phyloP scores from a whole-genome alignment of 2,888 invertebrate species.

The Drosophila gaucha region DNA sequence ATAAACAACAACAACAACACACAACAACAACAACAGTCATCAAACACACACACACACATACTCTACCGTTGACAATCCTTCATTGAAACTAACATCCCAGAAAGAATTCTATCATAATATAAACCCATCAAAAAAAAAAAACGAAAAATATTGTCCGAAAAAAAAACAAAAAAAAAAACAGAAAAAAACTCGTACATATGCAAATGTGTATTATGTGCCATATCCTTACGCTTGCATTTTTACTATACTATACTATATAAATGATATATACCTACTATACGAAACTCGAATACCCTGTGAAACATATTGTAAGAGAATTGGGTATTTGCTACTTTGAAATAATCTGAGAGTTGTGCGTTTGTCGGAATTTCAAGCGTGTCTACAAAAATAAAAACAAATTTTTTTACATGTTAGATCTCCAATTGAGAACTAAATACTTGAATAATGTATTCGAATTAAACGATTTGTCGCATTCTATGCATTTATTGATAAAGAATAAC shows the following conservation, averaged over 20 bases:
- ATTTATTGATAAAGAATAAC: conserved; percentile 66
- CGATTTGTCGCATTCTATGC: conserved; percentile 76
- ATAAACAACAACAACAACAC: conserved; percentile 27
- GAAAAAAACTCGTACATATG: conserved; percentile 43
- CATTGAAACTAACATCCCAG: conserved; percentile 32
- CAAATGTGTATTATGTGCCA: conserved; percentile 73
- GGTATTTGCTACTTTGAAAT: conserved; percentile 17
- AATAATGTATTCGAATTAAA: conserved; percentile 47
- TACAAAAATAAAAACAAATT: conserved; percentile 21
- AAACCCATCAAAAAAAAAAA: conserved; percentile 13
- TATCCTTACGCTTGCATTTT: conserved; percentile 77
- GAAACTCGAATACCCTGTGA: conserved; percentile 13
- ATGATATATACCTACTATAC: conserved; percentile 30
- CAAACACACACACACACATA: conserved; percentile 26
- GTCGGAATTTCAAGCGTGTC: conserved; percentile 9
- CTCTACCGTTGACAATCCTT: conserved; percentile 69
- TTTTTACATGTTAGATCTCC: conserved; percentile 34
- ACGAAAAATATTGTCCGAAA: conserved; percentile 39
- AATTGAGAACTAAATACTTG: conserved; percentile 20
- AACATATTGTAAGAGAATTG: not conserved
- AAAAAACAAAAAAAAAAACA: not conserved
- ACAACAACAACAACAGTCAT: conserved; percentile 49
- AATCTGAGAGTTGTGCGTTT: conserved; percentile 27
- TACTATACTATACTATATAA: conserved; percentile 45
- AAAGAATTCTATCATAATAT: conserved; percentile 5